Evolutionary conservation across 2,888 invertebrate species (phyloP), one percentile per base, ranked within the genome.

Genomic region (Hypomecis atomaria): DNA sequence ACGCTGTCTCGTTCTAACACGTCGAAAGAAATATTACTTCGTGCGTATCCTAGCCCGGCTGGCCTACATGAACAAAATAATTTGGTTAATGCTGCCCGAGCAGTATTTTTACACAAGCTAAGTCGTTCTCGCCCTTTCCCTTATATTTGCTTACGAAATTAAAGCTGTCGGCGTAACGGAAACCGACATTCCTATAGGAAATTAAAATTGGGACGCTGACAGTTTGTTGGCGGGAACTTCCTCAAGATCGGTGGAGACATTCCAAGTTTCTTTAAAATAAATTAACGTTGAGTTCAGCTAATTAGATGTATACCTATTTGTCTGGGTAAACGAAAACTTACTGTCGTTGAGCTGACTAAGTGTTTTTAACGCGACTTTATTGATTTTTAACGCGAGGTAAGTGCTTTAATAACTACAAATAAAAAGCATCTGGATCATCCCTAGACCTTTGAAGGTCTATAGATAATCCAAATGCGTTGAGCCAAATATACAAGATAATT

Each of bases 201-300:
- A 63, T 63, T 63, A 63, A 59, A 59, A 58, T 58, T 54, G 53
- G 45, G 36, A 37, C 23, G 11, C 10, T 43, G 58, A 42, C 58
- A 54, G 58, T 57, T 62, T 13, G 33, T 47, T 53, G 47, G 36
- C 57, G 34, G 5, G 34, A 44, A 54, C 48, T 61, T 61, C 23
- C 44, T 54, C 36, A 4, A 36, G 36, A 45, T 23, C 34, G 0
- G n/a, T 13, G 47, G n/a, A 47, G 47, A 59, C 40, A 10, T 52
- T 53, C 13, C 23, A 23, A 34, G 44, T n/a, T 59, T 38, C 52
- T 59, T 45, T 2, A 52, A 50, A 58, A 58, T 37, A 34, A 52
- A 59, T 59, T 53, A 40, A n/a, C 40, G 40, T 55, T 4, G 43
- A 47, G 38, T 52, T 53, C 10, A 40, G 7, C 7, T 23, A 44